Evolutionary conservation across 2,113 vertebrate genomes (phyloP).

Genomic region (Ramphastos sulfuratus): DNA sequence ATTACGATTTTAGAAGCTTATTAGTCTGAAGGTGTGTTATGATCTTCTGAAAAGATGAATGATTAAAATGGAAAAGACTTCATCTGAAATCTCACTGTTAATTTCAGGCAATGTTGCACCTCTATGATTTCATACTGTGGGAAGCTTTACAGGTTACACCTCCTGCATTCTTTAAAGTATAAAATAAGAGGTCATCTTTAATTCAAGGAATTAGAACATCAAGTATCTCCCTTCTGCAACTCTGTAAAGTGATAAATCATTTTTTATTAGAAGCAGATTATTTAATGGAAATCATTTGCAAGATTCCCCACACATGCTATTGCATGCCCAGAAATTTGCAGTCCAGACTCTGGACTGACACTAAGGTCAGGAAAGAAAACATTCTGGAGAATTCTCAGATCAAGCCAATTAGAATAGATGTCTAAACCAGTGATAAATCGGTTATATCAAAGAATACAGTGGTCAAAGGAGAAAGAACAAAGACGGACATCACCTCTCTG

Average conservation of each 20-base stretch:
- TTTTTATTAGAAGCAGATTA: not conserved
- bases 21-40: conserved; percentile 24
- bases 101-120: not conserved
- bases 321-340: not conserved
- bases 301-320: not conserved
- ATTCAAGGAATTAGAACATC: not conserved
- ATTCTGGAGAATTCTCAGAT: not conserved
- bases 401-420: not conserved
- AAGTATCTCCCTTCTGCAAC: not conserved
- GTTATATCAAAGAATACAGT: not conserved
- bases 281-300: not conserved
- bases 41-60: conserved; percentile 22
- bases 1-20: conserved; percentile 32
- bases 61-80: conserved; percentile 36
- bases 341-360: not conserved
- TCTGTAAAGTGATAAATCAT: not conserved
- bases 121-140: not conserved
- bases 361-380: not conserved
- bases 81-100: not conserved
- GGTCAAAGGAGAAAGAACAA: fast-evolving
- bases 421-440: not conserved
- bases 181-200: not conserved
- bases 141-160: not conserved
- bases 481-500: not conserved
- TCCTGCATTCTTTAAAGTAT: not conserved